phyloP scores from a whole-genome alignment of 2,113 vertebrate genomes.

The Erythrolamprus reginae region DNA sequence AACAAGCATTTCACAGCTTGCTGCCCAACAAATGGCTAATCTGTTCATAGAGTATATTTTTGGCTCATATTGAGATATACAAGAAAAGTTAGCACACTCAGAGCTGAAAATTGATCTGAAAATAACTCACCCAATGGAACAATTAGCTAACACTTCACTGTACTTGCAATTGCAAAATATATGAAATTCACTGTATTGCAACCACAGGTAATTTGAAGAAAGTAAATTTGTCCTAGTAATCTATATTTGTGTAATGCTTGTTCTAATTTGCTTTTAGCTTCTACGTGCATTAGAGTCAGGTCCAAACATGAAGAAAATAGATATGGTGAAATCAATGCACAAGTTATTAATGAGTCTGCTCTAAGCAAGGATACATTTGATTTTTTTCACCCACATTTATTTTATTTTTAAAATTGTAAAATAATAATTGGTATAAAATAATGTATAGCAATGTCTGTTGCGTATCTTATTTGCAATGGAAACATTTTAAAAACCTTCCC shows the following conservation, averaged over 20 bases:
- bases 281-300: background rate
- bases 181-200: background rate
- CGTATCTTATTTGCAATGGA: background rate
- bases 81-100: background rate
- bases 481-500: background rate
- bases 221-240: background rate
- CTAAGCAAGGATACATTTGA: background rate
- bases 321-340: background rate
- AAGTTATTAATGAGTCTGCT: background rate
- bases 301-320: background rate
- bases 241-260: background rate
- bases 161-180: background rate
- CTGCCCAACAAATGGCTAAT: background rate
- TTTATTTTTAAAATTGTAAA: background rate
- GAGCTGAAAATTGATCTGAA: background rate
- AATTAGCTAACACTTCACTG: background rate
- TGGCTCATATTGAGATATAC: background rate
- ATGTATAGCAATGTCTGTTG: background rate
- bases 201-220: background rate
- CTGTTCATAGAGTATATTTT: background rate
- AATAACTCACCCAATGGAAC: background rate
- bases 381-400: background rate
- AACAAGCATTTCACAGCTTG: background rate
- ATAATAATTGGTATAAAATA: background rate
- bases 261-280: background rate